Evolutionary conservation across 2,113 vertebrate genomes (phyloP), one percentile per base, ranked within the genome.

Genomic region (Vireo altiloquus): DNA sequence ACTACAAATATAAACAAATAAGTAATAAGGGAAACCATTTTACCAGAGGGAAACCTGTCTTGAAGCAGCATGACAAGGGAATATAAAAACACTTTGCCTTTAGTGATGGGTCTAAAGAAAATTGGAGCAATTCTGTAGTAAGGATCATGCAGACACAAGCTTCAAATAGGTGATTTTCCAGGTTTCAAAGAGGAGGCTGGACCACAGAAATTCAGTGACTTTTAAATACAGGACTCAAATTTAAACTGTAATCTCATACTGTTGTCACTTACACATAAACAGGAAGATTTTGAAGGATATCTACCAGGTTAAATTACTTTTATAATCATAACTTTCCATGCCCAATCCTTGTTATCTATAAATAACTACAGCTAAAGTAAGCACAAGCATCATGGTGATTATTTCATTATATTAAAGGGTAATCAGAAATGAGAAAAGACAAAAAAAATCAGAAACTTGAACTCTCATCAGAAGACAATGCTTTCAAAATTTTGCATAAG

Each of bases 1-100:
- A 82, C 69, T 80, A 93, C 83, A n/a, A 86, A 65, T 49, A 39
- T 69, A 91, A 82, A 96, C 87, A 97, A 96, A 89, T 72, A 98
- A 89, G 72, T 37, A 75, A 82, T 82, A 96, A 94, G 90, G 52
- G 85, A 97, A 96, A 92, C 53, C 0, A 2, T 50, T 92, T 90
- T 78, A 82, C 74, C 54, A 49, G 53, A 66, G 75, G 50, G 74
- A 94, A 95, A 93, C n/a, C 54, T 86, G 60, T 53, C 53, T 75
- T 64, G 65, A 91, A 77, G 47, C 46, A 81, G 39, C 0, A 0
- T 37, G 53, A 74, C 74, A 85, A 46, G 18, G n/a, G 56, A 89
- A 78, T 46, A 91, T 20, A 63, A 49, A 89, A 92, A 33, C 14
- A 56, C 21, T 69, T 89, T 39, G 30, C n/a, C 82, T 70, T 30